Conservation (phyloP, 2,797 vertebrate species). For the Catostomus latipinnis region DNA sequence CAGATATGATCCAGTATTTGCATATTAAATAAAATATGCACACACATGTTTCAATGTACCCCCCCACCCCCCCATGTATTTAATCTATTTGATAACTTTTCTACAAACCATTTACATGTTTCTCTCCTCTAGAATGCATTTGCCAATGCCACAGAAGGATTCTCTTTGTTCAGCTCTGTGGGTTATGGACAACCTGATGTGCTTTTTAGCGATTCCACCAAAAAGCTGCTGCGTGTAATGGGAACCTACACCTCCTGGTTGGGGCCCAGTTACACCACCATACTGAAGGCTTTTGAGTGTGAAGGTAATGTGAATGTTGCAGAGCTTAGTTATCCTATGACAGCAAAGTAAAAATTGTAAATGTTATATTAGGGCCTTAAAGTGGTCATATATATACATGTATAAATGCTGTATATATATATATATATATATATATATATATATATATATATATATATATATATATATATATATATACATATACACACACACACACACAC, state of each 20-base stretch:
- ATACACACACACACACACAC: too few species aligned
- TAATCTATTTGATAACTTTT: not conserved
- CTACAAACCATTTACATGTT: not conserved
- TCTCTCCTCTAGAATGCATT: constrained; percentile 73
- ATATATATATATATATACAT: too few species aligned
- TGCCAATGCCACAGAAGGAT: constrained; percentile 75
- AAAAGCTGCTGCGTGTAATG: constrained; percentile 80
- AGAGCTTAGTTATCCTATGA: not conserved
- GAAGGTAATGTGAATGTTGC: constrained; percentile 73
- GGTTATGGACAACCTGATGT: constrained; percentile 76
- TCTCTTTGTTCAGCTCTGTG: constrained; percentile 80
- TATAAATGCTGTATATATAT: too few species aligned
- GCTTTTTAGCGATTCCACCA: constrained; percentile 80
- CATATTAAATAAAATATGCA: constrained; percentile 16
- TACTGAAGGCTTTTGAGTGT: constrained; percentile 82
- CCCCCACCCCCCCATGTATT: not conserved
- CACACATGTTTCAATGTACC: not conserved
- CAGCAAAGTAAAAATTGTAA: not conserved
- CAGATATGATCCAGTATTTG: not conserved
- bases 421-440: too few species aligned
- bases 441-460: too few species aligned
- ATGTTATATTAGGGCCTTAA: not conserved
- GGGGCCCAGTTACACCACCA: constrained; percentile 78
- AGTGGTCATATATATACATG: too few species aligned
- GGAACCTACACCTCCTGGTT: constrained; percentile 82